Evolutionary conservation across 2,113 vertebrate species (phyloP), one percentile per base, ranked within the genome.

Genomic region (Pachyramphus minor): DNA sequence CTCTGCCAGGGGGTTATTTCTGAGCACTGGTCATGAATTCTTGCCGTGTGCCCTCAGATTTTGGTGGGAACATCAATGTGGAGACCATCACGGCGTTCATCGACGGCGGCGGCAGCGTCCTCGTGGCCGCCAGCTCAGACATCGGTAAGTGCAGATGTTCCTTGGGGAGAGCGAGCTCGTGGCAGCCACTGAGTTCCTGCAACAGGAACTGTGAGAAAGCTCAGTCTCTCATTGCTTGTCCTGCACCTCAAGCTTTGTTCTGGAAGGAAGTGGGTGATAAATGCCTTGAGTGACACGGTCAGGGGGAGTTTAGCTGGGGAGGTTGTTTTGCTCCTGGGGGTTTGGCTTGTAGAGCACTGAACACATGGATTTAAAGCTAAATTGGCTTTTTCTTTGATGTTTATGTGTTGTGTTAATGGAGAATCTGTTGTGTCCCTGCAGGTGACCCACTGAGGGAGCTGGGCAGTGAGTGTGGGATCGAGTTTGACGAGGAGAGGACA

Each of bases 401-500:
- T 28, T 44, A 2, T 55, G 0, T 6, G 3, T 22, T 0, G 1
- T 3, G 2, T 62, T 72, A 15, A 45, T 4, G 0, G 27, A 59
- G 35, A 16, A 21, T 47, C 28, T 0, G 0, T 9, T 75, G 16
- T 84, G 62, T 84, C 24, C 52, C 83, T 78, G 37, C 81, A 99
- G 99, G 99, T 7, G 99, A 99, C 91, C 99, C 99, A 2, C 97
- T 99, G 89, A 98, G 99, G 45, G 99, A 99, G 96, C 97, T 99
- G 95, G 99, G 99, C 44, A 99, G 99, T 3, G 99, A 99, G 95
- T 99, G 99, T 24, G 99, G 99, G 11, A 99, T 99, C 3, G 99
- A 99, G 97, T 99, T 99, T 49, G 99, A 99, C n/a, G 99, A 99
- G 95, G 99, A 99, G 68, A 99, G 98, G 95, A 99, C 99, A 1